Evolutionary conservation across 1,140 invertebrate species (phyloP).

Genomic region (Drosophila kohkoa): DNA sequence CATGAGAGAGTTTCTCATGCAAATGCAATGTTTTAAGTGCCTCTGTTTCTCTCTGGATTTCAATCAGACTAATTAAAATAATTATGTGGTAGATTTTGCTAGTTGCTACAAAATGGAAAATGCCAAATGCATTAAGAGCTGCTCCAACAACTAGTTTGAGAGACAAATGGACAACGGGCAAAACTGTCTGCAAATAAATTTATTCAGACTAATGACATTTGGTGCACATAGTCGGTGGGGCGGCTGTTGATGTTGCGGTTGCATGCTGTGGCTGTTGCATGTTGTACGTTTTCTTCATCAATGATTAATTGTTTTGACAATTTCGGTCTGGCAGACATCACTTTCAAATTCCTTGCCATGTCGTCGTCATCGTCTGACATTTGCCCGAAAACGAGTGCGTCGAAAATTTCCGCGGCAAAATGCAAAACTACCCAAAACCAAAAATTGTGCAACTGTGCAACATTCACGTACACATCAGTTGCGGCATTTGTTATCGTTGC

Average conservation of each 20-base stretch:
- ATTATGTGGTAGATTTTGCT: slow-evolving; percentile 29
- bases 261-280: slow-evolving; percentile 31
- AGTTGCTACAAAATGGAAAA: slow-evolving; percentile 14
- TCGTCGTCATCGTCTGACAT: slow-evolving; percentile 22
- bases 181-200: slow-evolving; percentile 26
- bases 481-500: slow-evolving; percentile 42
- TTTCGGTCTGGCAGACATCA: slow-evolving; percentile 64
- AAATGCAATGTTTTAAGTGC: slow-evolving; percentile 17
- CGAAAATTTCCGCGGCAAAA: slow-evolving; percentile 37
- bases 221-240: slow-evolving; percentile 33
- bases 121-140: slow-evolving; percentile 19
- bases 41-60: not conserved
- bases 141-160: slow-evolving; percentile 6
- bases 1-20: not conserved
- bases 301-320: slow-evolving; percentile 83
- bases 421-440: slow-evolving; percentile 20
- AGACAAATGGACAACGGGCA: slow-evolving; percentile 21
- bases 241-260: slow-evolving; percentile 29
- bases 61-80: slow-evolving; percentile 38
- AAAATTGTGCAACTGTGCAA: slow-evolving; percentile 19
- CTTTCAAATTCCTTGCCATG: slow-evolving; percentile 52
- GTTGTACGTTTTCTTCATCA: slow-evolving; percentile 78
- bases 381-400: slow-evolving; percentile 36
- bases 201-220: slow-evolving; percentile 59
- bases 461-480: slow-evolving; percentile 33